Conservation (phyloP, 2,888 invertebrate species). For the Philaethria dido region DNA sequence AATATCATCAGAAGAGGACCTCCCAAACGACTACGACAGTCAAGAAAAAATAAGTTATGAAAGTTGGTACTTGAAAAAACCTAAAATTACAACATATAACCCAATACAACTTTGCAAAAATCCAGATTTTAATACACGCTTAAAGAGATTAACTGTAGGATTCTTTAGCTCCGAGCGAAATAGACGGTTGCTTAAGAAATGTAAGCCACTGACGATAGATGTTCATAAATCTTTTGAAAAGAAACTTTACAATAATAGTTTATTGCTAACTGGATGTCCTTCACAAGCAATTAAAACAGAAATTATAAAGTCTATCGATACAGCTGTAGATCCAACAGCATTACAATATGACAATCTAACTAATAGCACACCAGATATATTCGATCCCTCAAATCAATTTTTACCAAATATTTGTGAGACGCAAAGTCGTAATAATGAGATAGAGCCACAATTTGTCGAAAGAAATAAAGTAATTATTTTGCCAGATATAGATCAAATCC, state of each 20-base stretch:
- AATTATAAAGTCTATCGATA: slow-evolving; percentile 25
- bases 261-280: slow-evolving; percentile 56
- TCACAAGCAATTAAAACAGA: slow-evolving; percentile 25
- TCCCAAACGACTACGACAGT: slow-evolving; percentile 34
- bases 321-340: background rate
- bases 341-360: background rate
- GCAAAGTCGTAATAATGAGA: background rate
- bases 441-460: slow-evolving; percentile 42
- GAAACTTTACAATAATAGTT: slow-evolving; percentile 61
- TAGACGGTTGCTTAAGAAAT: slow-evolving; percentile 59
- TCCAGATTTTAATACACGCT: slow-evolving; percentile 74
- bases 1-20: slow-evolving; percentile 2
- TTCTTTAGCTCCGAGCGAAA: slow-evolving; percentile 66
- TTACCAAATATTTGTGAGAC: background rate
- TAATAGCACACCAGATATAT: background rate
- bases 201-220: slow-evolving; percentile 71
- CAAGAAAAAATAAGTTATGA: slow-evolving; percentile 51
- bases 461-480: slow-evolving; percentile 64
- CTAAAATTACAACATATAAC: slow-evolving; percentile 62
- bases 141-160: slow-evolving; percentile 65
- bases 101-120: slow-evolving; percentile 72
- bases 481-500: slow-evolving; percentile 63
- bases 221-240: slow-evolving; percentile 68
- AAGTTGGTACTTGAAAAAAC: slow-evolving; percentile 67
- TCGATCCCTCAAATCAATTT: background rate